These are phyloP conservation scores for Heliangelus exortis DNA, from an alignment of 2,797 vertebrate genomes.

Conservation along the genomic window DNA sequence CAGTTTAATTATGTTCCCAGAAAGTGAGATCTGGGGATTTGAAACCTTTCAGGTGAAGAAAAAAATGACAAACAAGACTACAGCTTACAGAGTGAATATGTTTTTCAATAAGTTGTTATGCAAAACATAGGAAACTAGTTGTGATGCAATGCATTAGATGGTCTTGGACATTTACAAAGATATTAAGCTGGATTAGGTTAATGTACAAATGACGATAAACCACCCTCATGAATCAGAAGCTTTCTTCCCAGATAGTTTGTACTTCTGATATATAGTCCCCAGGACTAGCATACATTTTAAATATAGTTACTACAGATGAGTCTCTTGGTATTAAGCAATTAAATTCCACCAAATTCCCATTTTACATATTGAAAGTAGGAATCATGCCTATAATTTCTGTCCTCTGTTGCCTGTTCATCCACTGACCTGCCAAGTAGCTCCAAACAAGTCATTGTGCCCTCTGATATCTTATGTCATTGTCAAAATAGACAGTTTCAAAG, in stretches of 20 bases:
- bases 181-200: not conserved
- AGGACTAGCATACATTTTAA: not conserved
- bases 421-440: not conserved
- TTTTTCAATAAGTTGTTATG: not conserved
- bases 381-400: not conserved
- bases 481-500: not conserved
- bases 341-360: not conserved
- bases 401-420: not conserved
- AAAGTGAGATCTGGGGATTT: not conserved
- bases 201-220: not conserved
- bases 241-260: not conserved
- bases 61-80: not conserved
- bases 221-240: not conserved
- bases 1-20: not conserved
- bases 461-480: not conserved
- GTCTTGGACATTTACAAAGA: not conserved
- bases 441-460: not conserved
- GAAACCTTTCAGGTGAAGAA: not conserved
- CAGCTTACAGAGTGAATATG: not conserved
- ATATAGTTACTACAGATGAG: not conserved
- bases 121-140: not conserved
- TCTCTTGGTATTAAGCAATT: not conserved
- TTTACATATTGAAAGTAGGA: not conserved
- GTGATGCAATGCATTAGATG: not conserved
- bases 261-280: not conserved